Percentiles rank a stretch among this genome's conserved stretches.
These are phyloP conservation scores for Selenia dentaria DNA, from an alignment of 2,888 invertebrate genomes.

Conservation along the genomic window DNA sequence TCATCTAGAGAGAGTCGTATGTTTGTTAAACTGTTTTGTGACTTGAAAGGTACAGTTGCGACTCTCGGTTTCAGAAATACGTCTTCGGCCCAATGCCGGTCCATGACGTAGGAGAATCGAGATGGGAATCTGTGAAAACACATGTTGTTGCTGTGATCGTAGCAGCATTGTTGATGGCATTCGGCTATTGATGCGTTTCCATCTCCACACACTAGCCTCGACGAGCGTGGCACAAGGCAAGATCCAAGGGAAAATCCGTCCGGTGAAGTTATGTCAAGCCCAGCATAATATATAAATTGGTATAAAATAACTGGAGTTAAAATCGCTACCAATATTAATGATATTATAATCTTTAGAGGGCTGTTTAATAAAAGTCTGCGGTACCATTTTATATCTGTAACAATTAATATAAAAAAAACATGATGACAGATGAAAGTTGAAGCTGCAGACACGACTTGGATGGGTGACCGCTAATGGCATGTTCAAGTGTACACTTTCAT, in stretches of 20 bases:
- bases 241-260: slow-evolving; percentile 72
- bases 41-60: slow-evolving; percentile 56
- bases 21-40: slow-evolving; percentile 47
- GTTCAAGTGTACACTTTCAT: too few relatives aligned
- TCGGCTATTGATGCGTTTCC: slow-evolving; percentile 50
- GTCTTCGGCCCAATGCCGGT: slow-evolving; percentile 60
- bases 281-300: slow-evolving; percentile 52
- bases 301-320: slow-evolving; percentile 63
- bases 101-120: slow-evolving; percentile 71
- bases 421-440: too few relatives aligned
- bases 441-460: too few relatives aligned
- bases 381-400: slow-evolving; percentile 73
- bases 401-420: too few relatives aligned
- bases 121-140: slow-evolving; percentile 84
- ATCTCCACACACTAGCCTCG: slow-evolving; percentile 66
- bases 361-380: slow-evolving; percentile 65
- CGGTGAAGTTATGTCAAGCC: slow-evolving; percentile 49
- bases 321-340: slow-evolving; percentile 48
- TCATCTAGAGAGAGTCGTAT: slow-evolving; percentile 67
- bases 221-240: slow-evolving; percentile 55
- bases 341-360: slow-evolving; percentile 55
- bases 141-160: slow-evolving; percentile 58
- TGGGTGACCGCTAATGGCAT: too few relatives aligned
- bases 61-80: slow-evolving; percentile 57
- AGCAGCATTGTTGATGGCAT: slow-evolving; percentile 81